Base-by-base conservation (phyloP, 2,113 vertebrate species). In the Motacilla alba region DNA sequence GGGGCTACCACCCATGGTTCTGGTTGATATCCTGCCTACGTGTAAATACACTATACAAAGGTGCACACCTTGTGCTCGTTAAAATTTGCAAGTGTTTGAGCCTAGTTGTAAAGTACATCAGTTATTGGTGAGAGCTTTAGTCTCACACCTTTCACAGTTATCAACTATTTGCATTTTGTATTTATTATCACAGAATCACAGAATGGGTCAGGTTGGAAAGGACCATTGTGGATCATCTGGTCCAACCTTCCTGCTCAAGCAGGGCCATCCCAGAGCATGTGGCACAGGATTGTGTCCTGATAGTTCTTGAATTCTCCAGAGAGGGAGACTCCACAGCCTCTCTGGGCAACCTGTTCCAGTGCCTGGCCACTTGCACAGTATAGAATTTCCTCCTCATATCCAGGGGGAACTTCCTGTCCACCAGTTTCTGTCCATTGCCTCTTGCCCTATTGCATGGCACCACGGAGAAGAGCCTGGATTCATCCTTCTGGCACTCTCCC, bases 1-100 rank as follows among this genome's bases (percentile, higher is more conserved):
- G 67, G 20, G 27, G 2, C 2, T 63, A 28, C 24, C 4, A 14
- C 10, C 14, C 23, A 39, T 0, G 0, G 6, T 4, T 11, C 18
- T 79, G 8, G 5, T n/a, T 91, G 52, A 33, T 22, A 70, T 33
- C 50, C 55, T 59, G 21, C 8, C 43, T 44, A 9, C 7, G 4
- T 15, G 14, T 10, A 93, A 83, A 70, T 37, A 22, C 2, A 9
- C 10, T 53, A 7, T 15, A 15, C 13, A 18, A 66, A 23, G 15
- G 44, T 20, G 12, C 0, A 2, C 23, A 11, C 8, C 7, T 64
- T 3, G 2, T 53, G 30, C 37, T 74, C 1, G 0, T 17, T 84
- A 16, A 33, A 33, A 63, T 69, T 66, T 41, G 2, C 7, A 72
- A 60, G 18, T 43, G 11, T 67, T 68, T 72, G 33, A 69, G 14